Evolutionary conservation across 2,113 vertebrate genomes (phyloP), one percentile per base, ranked within the genome.

Genomic region (Illadopsis cleaveri): DNA sequence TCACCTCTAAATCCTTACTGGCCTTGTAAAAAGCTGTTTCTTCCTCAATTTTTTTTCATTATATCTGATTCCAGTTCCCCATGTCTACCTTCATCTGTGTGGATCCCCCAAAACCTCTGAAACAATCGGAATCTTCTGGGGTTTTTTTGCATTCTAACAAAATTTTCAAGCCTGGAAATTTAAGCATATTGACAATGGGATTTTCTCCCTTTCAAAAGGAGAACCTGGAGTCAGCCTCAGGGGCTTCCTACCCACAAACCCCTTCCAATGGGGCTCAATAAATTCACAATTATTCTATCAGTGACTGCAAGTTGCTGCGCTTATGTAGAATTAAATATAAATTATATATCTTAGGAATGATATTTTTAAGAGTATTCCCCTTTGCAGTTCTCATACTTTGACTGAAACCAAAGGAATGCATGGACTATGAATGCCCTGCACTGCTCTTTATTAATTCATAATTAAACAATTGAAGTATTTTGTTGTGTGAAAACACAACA

Each of bases 301-400:
- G 22, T 54, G 25, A 15, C 42, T 15, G 20, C 2, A 28, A 3
- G 42, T 61, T 28, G 24, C 37, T 88, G 27, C 3, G 25, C n/a
- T 72, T 51, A 35, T 22, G 33, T 11, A 64, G 37, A 86, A 79
- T 80, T 64, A 53, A 68, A 80, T 31, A 68, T 9, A 80, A 88
- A 80, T n/a, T 5, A 1, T 2, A 54, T 60, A 18, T 4, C 25
- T 40, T 18, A 72, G 22, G 10, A 71, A 72, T 56, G 0, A 9
- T 28, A 1, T 69, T 88, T 65, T 40, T 12, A 7, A 15, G 21
- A 53, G 21, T 44, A 8, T 83, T 94, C 13, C 42, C 5, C 19
- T 48, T 40, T 65, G 12, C 6, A 48, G 6, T 77, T 86, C 33
- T 91, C 4, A 12, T 9, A 8, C 21, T 78, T 82, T 40, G 58